These are phyloP conservation scores for Drosophila tanythrix DNA, from an alignment of 2,888 invertebrate genomes.

Conservation along the genomic window DNA sequence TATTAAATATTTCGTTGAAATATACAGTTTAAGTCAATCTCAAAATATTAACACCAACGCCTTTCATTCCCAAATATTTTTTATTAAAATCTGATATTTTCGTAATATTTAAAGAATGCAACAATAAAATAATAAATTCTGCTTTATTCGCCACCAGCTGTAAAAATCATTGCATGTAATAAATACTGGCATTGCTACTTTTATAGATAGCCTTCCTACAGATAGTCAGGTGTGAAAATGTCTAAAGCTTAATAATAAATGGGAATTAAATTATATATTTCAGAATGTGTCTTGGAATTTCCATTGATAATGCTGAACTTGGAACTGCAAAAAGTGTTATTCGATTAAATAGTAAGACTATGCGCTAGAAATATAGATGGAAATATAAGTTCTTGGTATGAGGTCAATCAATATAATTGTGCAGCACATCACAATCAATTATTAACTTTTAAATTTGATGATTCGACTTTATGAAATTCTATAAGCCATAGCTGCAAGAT, in stretches of 20 bases:
- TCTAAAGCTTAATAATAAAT: conserved; percentile 24
- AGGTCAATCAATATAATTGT: not conserved
- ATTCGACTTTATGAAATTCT: not conserved
- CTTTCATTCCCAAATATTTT: not conserved
- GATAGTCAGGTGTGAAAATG: conserved; percentile 24
- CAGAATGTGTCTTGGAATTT: conserved; percentile 8
- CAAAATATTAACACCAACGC: not conserved
- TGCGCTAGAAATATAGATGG: not conserved
- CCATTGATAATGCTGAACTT: conserved; percentile 17
- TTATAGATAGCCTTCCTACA: conserved; percentile 17
- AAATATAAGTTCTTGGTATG: not conserved
- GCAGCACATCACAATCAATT: not conserved
- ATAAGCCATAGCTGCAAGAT: not conserved
- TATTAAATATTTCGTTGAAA: conserved; percentile 7
- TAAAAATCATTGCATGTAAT: conserved; percentile 36
- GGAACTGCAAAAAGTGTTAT: too few relatives aligned
- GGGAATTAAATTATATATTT: conserved; percentile 12
- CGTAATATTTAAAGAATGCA: not conserved
- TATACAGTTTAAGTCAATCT: not conserved
- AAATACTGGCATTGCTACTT: conserved; percentile 36
- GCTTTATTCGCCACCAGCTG: not conserved
- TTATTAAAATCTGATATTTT: not conserved
- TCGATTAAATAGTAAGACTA: not conserved
- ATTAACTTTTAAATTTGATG: not conserved
- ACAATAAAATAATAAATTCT: not conserved